Conservation (phyloP, 2,113 vertebrate species). For the Oenanthe oenanthe region DNA sequence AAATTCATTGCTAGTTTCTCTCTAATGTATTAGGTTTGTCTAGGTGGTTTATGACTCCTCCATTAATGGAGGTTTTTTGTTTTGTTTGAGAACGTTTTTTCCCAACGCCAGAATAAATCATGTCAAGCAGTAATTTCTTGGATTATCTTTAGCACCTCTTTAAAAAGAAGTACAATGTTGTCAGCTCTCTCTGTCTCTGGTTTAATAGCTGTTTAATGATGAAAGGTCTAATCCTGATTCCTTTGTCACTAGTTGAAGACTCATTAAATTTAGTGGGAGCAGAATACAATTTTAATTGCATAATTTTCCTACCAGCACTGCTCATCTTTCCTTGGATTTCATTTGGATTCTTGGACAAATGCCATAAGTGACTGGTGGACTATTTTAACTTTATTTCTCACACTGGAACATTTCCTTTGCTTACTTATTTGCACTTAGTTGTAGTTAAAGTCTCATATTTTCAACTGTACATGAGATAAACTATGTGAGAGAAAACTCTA, state of each 20-base stretch:
- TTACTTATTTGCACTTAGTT: not conserved
- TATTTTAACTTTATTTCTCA: not conserved
- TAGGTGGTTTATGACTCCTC: constrained; percentile 2
- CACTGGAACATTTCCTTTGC: not conserved
- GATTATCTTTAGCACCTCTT: constrained; percentile 48
- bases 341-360: not conserved
- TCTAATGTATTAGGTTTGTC: not conserved
- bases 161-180: constrained; percentile 48
- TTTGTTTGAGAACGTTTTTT: constrained; percentile 6
- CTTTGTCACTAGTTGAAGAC: constrained; percentile 1
- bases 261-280: not conserved
- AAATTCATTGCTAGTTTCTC: not conserved
- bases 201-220: constrained; percentile 47
- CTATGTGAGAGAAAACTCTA: not conserved
- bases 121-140: constrained; percentile 33
- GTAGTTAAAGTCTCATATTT: not conserved
- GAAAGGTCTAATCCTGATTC: constrained; percentile 20
- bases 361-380: not conserved
- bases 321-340: constrained; percentile 3
- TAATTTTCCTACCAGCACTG: not conserved
- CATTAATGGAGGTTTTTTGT: constrained; percentile 23
- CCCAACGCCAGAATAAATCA: not conserved
- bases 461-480: not conserved
- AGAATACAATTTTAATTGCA: constrained; percentile 32
- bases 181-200: not conserved